Evolutionary conservation across 2,888 invertebrate species (phyloP), one percentile per base, ranked within the genome.

Genomic region (Idaea dimidiata): DNA sequence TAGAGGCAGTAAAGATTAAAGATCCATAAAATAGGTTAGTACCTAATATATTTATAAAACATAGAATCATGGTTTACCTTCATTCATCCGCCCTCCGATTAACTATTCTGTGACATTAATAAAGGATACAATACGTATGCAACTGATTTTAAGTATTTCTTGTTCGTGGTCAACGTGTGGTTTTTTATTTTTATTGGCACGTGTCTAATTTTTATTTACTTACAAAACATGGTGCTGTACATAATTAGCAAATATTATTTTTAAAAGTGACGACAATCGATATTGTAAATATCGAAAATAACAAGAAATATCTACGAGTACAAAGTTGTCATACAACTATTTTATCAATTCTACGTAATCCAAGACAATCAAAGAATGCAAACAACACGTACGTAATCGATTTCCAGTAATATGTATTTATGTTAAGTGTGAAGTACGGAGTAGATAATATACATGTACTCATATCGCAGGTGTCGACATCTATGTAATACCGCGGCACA

Each of bases 321-420:
- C 71, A 60, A 76, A 75, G 73, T 43, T 43, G n/a, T 14, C 43
- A 43, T 74, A 68, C 69, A 71, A 68, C 62, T 68, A 68, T 71
- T 76, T 77, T 77, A 79, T 80, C 77, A 78, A 66, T 77, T 78
- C 79, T 70, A 73, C 68, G 77, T 80, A 76, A 69, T 57, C 61
- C 58, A 67, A 66, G 32, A 63, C 64, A 68, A 72, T 70, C 70
- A 59, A 64, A 71, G 72, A 74, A 75, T 70, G 70, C 70, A 70
- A 70, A 71, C 68, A 64, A 62, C 64, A 62, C 64, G 62, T 59
- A 68, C 62, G 71, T 66, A 70, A 68, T 61, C 62, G 66, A 65
- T 67, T 70, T 71, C 71, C 68, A 69, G 69, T 68, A 68, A 67
- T 62, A 43, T 14, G 43, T 68, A 62, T 62, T 43, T 24, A 24